These are phyloP conservation scores for Trachymyrmex cornetzi DNA, from an alignment of 1,140 invertebrate species.

Conservation along the genomic window DNA sequence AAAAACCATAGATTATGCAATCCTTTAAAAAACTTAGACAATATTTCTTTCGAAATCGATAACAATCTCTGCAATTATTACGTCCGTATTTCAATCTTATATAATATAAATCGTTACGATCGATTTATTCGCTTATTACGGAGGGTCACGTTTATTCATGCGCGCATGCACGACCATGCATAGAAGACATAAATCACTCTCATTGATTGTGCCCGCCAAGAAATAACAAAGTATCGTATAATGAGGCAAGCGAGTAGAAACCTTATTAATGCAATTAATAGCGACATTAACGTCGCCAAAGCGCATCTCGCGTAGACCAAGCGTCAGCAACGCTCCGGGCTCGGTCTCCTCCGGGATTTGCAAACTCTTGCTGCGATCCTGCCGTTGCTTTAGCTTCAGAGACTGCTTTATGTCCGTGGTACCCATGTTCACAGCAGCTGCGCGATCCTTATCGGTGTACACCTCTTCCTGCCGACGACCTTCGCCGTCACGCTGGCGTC, in stretches of 20 bases:
- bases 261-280: slow-evolving; percentile 93
- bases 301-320: slow-evolving; percentile 92
- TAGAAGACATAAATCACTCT: background rate
- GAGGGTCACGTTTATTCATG: background rate
- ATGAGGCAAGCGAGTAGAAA: slow-evolving; percentile 77
- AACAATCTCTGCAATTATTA: slow-evolving; percentile 1
- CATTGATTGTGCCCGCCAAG: background rate
- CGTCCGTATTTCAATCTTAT: background rate
- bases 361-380: slow-evolving; percentile 91
- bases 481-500: slow-evolving; percentile 81
- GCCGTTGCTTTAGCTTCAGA: slow-evolving; percentile 92
- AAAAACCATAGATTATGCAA: too few species aligned
- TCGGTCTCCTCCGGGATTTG: slow-evolving; percentile 93
- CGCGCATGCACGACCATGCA: background rate
- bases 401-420: slow-evolving; percentile 94
- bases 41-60: background rate
- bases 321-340: slow-evolving; percentile 90
- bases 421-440: slow-evolving; percentile 95
- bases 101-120: background rate
- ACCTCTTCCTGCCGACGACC: slow-evolving; percentile 89
- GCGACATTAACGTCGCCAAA: slow-evolving; percentile 91
- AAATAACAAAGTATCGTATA: background rate
- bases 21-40: background rate
- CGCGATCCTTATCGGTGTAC: slow-evolving; percentile 96
- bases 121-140: background rate